phyloP scores from a whole-genome alignment of 2,113 vertebrate species.

The Uropsilus gracilis region DNA sequence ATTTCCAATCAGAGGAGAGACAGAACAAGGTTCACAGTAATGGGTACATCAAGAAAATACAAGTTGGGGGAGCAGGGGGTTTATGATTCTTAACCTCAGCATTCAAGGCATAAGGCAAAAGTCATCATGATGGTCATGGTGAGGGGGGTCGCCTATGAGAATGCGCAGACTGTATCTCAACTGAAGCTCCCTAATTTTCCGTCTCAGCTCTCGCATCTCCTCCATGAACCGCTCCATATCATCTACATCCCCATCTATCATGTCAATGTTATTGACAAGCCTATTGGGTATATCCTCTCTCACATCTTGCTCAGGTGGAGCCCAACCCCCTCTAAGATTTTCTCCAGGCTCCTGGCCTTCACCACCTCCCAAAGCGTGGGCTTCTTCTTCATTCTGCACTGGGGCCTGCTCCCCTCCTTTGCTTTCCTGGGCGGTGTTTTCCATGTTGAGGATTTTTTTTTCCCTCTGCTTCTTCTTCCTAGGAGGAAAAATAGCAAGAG shows the following conservation, averaged over 20 bases:
- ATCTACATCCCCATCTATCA: slow-evolving; percentile 59
- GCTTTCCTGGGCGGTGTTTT: slow-evolving; percentile 32
- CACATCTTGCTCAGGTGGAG: not conserved
- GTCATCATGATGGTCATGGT: slow-evolving; percentile 52
- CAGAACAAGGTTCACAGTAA: slow-evolving; percentile 27
- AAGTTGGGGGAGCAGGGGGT: not conserved
- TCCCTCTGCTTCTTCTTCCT: slow-evolving; percentile 37
- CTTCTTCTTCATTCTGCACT: slow-evolving; percentile 25
- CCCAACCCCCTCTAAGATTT: not conserved
- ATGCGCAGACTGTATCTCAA: slow-evolving; percentile 39
- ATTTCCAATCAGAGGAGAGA: slow-evolving; percentile 29
- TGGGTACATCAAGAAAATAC: slow-evolving; percentile 33
- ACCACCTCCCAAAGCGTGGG: not conserved
- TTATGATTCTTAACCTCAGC: slow-evolving; percentile 35
- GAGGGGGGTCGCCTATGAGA: slow-evolving; percentile 39
- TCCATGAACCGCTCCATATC: slow-evolving; percentile 58
- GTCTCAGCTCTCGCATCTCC: slow-evolving; percentile 57
- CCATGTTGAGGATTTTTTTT: not conserved
- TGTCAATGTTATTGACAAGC: slow-evolving; percentile 47
- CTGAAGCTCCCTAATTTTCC: slow-evolving; percentile 50
- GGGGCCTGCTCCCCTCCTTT: not conserved
- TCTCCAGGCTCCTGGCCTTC: not conserved
- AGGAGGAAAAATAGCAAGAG: not conserved
- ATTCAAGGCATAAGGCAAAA: slow-evolving; percentile 69
- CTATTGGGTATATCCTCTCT: slow-evolving; percentile 33